Evolutionary conservation across 2,113 vertebrate species (phyloP), one percentile per base, ranked within the genome.

Genomic region (Corythornis cristatus): DNA sequence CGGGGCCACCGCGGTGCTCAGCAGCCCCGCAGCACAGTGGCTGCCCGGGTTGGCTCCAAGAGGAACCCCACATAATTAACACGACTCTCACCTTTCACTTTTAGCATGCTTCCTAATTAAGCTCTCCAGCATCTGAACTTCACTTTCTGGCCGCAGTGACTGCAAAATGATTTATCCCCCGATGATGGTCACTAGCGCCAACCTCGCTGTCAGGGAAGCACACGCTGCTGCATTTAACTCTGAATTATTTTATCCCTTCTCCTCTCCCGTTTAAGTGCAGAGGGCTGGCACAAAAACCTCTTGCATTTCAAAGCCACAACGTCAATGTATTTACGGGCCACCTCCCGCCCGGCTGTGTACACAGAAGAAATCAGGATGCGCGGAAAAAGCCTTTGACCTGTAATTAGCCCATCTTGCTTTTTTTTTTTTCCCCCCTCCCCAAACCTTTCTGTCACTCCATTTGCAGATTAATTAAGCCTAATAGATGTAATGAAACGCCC

Each of bases 61-160:
- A 90, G 93, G 94, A 86, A 51, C 89, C 93, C 91, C 88, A 58
- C 81, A 58, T 97, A 97, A 97, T 97, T 97, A 97, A 97, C 53
- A 40, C 72, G 92, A 95, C 91, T 97, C 95, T 96, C 95, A 95
- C 95, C 94, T 95, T 97, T 97, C 94, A 90, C 97, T 97, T 96
- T 95, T 96, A 97, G 96, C 96, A 93, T 81, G 90, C 87, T 93
- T 96, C 89, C 94, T 97, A 97, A 96, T 97, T 97, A 97, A 97
- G 93, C 94, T 93, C 94, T 91, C 88, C 80, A 96, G 96, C 79
- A 83, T 95, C 91, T 92, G 96, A 97, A 96, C 96, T 96, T 91
- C 93, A 83, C 40, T 95, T 93, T 96, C 93, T 95, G 95, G 96
- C 83, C 35, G 9, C 67, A 76, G 93, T 83, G 62, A 88, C 78